Base-by-base conservation (phyloP, 2,888 invertebrate genomes). In the Agonum fuliginosum region DNA sequence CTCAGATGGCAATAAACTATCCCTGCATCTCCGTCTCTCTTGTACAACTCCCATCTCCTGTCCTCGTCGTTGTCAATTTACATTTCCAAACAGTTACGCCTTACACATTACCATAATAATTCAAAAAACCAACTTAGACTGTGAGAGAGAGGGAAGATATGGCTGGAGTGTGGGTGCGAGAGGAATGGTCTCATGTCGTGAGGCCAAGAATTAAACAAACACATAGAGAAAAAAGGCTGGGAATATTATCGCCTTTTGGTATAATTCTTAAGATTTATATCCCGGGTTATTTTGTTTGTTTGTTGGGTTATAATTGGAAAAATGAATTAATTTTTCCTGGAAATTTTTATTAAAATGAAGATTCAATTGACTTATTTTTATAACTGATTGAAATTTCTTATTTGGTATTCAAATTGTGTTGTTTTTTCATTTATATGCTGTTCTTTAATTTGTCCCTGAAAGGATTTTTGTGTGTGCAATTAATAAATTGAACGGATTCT, bases 81-180 rank as follows among this genome's bases (percentile, higher is more conserved):
- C 85, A 86, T 86, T 86, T 86, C 82, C 86, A 86, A 86, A 86
- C 86, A 86, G 85, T 85, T 86, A 86, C 86, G 86, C 86, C 86
- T 86, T 84, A 84, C 82, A 84, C 84, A 86, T 86, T 86, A 86
- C 85, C 86, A 86, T 86, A 86, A 86, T 86, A 86, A 86, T 86
- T 86, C 86, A 86, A 85, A 86, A 85, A 82, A 76, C 75, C 27
- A 43, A 54, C 67, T 51, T 43, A 71, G 76, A 77, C 14, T 77
- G 75, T 78, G 71, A 58, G 34, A 12, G 41, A 19, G n/a, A n/a
- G n/a, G n/a, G n/a, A n/a, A n/a, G n/a, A n/a, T n/a, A n/a, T n/a
- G n/a, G n/a, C n/a, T n/a, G n/a, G n/a, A n/a, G n/a, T n/a, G n/a
- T n/a, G n/a, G n/a, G n/a, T n/a, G n/a, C 2, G 5, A 54, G 10